Base-by-base conservation (phyloP, 1,140 invertebrate genomes). In the Drosophila bocqueti region DNA sequence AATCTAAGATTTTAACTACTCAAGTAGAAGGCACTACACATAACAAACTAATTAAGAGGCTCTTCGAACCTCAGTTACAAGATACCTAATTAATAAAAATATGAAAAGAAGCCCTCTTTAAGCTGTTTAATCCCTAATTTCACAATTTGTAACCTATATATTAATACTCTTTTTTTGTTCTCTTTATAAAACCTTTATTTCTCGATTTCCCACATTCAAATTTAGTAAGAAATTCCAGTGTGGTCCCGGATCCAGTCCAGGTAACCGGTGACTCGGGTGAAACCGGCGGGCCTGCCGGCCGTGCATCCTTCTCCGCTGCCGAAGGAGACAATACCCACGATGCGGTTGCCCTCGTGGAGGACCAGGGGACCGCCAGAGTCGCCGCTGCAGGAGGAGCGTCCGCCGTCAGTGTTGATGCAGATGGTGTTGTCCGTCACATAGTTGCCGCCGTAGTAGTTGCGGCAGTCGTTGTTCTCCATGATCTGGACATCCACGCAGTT, bases 311-410 rank as follows among this genome's bases (percentile, higher is more conserved):
- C 84, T 0, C 59, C 47, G 52, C 92, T 81, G 4, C 94, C 93
- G 61, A 95, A 95, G 42, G 94, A 93, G 2, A 93, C 90, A 21
- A 95, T 93, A 9, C 94, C 94, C 34, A 94, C 91, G 93, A 76
- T 54, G 16, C 58, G 52, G 47, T 69, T 63, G 42, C 36, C 52
- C 2, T 65, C 59, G 43, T 81, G 60, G 1, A 68, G 55, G 10
- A 81, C 78, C 58, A 81, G 11, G 0, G 79, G 79, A 11, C 78
- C 79, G 18, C 79, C 79, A 6, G 79, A 81, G 49, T 81, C 79
- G 16, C 72, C 79, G 45, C 21, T 84, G 57, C 79, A 81, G 38
- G 64, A 75, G 34, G 68, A 72, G 15, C 38, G 54, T 6, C 50
- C 68, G 11, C 68, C 68, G 0, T 58, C 42, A 15, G 68, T 58